Evolutionary conservation across 2,113 vertebrate species (phyloP), one percentile per base, ranked within the genome.

Genomic region (Peucedramus taeniatus): DNA sequence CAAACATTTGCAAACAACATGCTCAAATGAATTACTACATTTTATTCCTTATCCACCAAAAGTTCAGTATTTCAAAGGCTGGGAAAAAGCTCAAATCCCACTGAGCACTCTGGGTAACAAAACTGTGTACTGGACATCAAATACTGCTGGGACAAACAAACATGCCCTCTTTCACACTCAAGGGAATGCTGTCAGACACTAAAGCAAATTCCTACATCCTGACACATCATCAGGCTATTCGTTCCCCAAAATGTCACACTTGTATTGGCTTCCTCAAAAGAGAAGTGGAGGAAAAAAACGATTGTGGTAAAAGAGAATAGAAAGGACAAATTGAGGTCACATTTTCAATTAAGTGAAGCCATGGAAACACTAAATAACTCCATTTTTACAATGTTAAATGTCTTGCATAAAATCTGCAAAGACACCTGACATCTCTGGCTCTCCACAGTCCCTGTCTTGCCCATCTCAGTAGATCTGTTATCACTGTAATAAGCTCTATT

Each of bases 381-480:
- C 0, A 7, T 69, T 89, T 78, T 69, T 35, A 22, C 70, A 45
- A 4, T 11, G 2, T 45, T 10, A 50, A 70, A 47, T 2, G 6
- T 77, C 54, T 65, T 77, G 23, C 39, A 69, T 39, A 69, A 80
- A 61, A 61, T 33, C 37, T 39, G 42, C 75, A 35, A 79, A 61
- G 51, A 50, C 6, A 64, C 37, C 8, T 28, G 66, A 42, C 16
- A 72, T 17, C 49, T 69, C 50, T 44, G 35, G 49, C 22, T 50
- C 33, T 15, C 23, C 23, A 37, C 0, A 0, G n/a, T 39, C n/a
- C 50, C 14, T 0, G 23, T 80, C 61, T 40, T 61, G 49, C 10
- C 49, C 37, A 23, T 49, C 24, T 81, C 56, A n/a, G 33, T 15
- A 39, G 39, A 93, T 63, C 39, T 70, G 30, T 64, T 68, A 70